Base-by-base conservation (phyloP, 2,888 invertebrate genomes). In the Herminia tarsipennalis region DNA sequence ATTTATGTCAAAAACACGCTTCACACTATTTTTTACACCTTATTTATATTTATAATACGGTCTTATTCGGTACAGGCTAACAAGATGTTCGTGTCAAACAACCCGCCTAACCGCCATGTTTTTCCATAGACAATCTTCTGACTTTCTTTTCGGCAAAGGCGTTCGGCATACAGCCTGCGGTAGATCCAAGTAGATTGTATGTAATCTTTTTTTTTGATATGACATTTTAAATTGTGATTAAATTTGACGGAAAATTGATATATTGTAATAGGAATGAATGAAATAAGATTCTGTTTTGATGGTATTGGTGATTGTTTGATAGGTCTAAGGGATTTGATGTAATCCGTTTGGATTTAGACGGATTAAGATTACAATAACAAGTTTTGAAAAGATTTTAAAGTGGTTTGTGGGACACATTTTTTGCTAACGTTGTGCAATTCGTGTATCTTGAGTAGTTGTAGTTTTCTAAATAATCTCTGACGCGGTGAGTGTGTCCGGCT, bases 51-150 rank as follows among this genome's bases (percentile, higher is more conserved):
- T 88, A 86, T 86, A 87, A 83, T 80, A 74, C 76, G 27, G 75
- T 74, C 85, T 79, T 87, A 86, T 87, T 86, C 87, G 86, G 88
- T 75, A 71, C 71, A 76, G 70, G 76, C 88, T 89, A 89, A 89
- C 88, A 88, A 88, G 88, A 87, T 86, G 84, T 87, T 83, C 69
- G 72, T 75, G 86, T 83, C 84, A 81, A 77, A 80, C 79, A 73
- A 33, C 51, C 80, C 81, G 86, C 81, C 82, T 75, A 79, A 80
- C 69, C 65, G 57, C 65, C 53, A 56, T 55, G 49, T 62, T 68
- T 41, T 64, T 56, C 72, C 74, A 80, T 77, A 77, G 78, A 79
- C 76, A 75, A 78, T 77, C 39, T 66, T 76, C 71, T 62, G 58
- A 60, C 69, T 74, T 78, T 73, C 69, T 74, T 76, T 73, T 70